phyloP scores from a whole-genome alignment of 92 coral and sea anemone genomes.

The Pocillopora grandis region DNA sequence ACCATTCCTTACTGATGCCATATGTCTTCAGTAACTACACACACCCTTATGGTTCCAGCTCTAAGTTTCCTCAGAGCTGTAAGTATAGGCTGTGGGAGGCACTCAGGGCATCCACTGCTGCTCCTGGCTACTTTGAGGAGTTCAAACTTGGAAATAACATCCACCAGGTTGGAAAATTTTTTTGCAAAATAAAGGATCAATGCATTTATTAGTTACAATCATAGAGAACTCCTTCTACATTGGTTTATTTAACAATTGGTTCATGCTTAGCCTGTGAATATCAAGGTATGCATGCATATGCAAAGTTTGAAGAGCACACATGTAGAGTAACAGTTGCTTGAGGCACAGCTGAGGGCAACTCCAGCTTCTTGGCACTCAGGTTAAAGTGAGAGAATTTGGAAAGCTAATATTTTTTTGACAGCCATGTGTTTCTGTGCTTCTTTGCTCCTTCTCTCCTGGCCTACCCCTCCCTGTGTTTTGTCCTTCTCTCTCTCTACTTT shows the following conservation, averaged over 20 bases:
- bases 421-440: not conserved
- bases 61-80: constrained; percentile 91
- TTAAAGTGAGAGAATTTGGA: no score
- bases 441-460: not conserved
- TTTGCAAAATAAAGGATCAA: not conserved
- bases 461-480: no score
- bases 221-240: no score
- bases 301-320: no score
- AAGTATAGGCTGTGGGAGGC: constrained; percentile 93
- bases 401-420: no score
- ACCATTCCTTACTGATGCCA: constrained; percentile 81
- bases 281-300: no score
- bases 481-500: not conserved
- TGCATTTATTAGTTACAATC: no score
- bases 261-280: no score
- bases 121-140: constrained; percentile 98
- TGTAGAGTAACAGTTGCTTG: no score
- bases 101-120: constrained; percentile 90
- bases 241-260: no score
- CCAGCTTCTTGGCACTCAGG: no score
- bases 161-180: constrained; percentile 71
- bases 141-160: constrained; percentile 85
- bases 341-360: no score
- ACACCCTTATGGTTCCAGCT: constrained; percentile 74
- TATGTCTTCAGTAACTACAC: constrained; percentile 94